Base-by-base conservation (phyloP, 2,797 vertebrate genomes). In the Lepilemur ruficaudatus region DNA sequence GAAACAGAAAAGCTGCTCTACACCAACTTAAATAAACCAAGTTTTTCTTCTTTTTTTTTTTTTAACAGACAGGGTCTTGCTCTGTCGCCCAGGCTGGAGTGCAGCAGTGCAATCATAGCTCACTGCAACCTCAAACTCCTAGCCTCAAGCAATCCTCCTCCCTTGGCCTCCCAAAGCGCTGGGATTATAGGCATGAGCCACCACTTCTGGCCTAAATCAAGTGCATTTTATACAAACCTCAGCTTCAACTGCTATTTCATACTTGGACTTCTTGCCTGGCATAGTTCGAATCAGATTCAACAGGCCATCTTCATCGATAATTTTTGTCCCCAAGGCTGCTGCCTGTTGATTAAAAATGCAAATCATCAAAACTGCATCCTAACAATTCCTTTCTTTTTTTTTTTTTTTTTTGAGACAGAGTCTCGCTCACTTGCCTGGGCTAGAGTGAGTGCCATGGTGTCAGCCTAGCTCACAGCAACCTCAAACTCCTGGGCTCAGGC, bases 231-330 rank as follows among this genome's bases (percentile, higher is more conserved):
- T 92, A 97, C 99, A 93, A 98, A 99, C 99, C 99, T 99, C 99
- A 12, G 98, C 97, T 98, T 99, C 99, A 78, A 99, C 99, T 4
- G 99, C 99, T 70, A 99, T 98, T 98, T 99, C 99, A 3, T 99
- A 99, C 97, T 99, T 99, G 67, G 99, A 99, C 97, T 99, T 99
- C 98, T 99, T 99, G 92, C 99, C 99, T 38, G 99, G 99, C 99
- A 99, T 99, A 94, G 99, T 99, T 97, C 99, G 99, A 97, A 99
- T 99, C 91, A 99, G 98, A 95, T 99, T 98, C 97, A 99, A 98
- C 11, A 99, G 98, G 72, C 99, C 99, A 38, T 99, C 99, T 97
- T 99, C 99, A 97, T 99, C 99, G 89, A 99, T 98, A 97, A 99
- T 98, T 97, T 98, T 99, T 84, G 99, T 99, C 14, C 99, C 99